phyloP scores from a whole-genome alignment of 2,797 vertebrate genomes.

The Propithecus perrieri region DNA sequence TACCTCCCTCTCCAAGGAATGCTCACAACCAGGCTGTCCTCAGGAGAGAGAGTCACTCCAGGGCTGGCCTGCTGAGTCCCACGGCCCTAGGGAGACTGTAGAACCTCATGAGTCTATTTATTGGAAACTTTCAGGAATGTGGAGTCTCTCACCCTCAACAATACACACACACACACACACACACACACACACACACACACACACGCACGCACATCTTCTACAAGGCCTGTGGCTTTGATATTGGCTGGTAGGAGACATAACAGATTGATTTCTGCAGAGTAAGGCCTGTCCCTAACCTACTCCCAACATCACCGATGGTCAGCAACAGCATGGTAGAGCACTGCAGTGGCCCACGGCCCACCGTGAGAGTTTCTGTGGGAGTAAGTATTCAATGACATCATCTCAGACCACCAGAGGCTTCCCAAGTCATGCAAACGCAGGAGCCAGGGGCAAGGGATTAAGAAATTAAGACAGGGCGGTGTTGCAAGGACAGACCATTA shows the following conservation, averaged over 20 bases:
- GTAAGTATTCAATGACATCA: neutral
- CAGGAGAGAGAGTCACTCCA: neutral
- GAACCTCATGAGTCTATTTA: neutral
- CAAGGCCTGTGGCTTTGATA: neutral
- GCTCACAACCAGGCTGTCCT: neutral
- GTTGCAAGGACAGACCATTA: neutral
- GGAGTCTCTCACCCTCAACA: neutral
- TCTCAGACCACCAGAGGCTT: neutral
- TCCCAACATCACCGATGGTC: neutral
- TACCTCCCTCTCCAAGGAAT: neutral
- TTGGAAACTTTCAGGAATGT: neutral
- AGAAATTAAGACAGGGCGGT: neutral
- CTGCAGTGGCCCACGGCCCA: rapidly evolving
- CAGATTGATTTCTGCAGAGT: neutral
- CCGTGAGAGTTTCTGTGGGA: neutral
- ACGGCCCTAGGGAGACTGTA: neutral
- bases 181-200: no score
- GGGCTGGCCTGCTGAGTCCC: neutral
- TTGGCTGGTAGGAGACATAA: neutral
- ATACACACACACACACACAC: no score
- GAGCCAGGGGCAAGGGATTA: neutral
- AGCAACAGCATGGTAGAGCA: neutral
- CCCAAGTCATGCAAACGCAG: slow-evolving; percentile 46
- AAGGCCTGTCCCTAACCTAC: neutral
- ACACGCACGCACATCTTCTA: neutral